Evolutionary conservation across 2,113 vertebrate species (phyloP).

Genomic region (Neoarius graeffei): DNA sequence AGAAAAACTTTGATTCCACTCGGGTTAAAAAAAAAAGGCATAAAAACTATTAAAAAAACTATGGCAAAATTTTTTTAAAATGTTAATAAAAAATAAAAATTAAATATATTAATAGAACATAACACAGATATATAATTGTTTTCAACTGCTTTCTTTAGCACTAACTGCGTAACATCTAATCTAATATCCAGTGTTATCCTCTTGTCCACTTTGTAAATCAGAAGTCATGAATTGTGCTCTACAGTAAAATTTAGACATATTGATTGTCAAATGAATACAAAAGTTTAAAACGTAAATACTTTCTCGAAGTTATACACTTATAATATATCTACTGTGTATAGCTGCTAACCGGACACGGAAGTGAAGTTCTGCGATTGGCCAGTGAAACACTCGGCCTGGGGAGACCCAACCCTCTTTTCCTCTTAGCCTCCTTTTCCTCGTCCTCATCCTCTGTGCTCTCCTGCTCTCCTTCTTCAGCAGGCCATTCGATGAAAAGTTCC

Average conservation of each 20-base stretch:
- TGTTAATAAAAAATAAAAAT: no score
- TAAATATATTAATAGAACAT: no score
- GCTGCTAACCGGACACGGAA: conserved; percentile 82
- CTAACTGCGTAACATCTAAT: no score
- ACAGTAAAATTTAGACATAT: background rate
- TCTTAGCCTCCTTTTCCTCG: conserved; percentile 74
- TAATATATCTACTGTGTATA: background rate
- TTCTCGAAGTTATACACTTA: background rate
- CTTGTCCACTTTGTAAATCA: no score
- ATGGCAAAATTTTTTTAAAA: no score
- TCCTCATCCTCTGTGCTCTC: conserved; percentile 53
- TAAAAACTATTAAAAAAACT: no score
- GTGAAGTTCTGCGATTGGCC: conserved; percentile 77
- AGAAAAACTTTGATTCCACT: no score
- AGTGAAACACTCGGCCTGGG: conserved; percentile 30
- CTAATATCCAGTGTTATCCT: no score
- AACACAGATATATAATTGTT: no score
- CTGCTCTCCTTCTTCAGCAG: conserved; percentile 9
- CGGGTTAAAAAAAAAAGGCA: no score
- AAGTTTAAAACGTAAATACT: background rate
- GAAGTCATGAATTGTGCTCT: no score
- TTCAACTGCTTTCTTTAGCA: no score
- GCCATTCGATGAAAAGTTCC: conserved; percentile 30
- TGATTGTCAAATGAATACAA: background rate
- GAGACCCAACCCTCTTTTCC: conserved; percentile 57